Base-by-base conservation (phyloP, 2,113 vertebrate species). In the Callocephalon fimbriatum region DNA sequence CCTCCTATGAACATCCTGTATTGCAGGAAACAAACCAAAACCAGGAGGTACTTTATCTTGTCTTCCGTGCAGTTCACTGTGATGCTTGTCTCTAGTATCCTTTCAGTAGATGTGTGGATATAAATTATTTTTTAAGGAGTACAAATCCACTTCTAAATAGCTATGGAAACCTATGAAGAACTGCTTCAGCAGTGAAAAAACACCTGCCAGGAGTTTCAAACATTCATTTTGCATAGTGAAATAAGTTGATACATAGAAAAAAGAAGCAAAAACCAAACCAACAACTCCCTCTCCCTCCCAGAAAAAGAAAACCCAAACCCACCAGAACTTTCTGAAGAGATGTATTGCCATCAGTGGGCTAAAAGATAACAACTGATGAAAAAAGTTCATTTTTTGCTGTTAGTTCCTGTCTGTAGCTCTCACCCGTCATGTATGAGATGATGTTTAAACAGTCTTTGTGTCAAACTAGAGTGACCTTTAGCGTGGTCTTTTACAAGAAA, bases 231-330 rank as follows among this genome's bases (percentile, higher is more conserved):
- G 4, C 7, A 20, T 47, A 27, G 38, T 47, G 12, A 44, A 84
- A 58, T 63, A 78, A 32, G 6, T 38, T 37, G 27, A 45, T 16
- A 59, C 59, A 51, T 26, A 45, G 40, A 42, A 27, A 32, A n/a
- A 16, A 53, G 21, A 35, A n/a, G 3, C 7, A 62, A 48, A 58
- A 31, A 3, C 8, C 3, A 22, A 17, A 0, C 0, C 9, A 32
- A 5, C 11, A 40, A 19, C 1, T 12, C 2, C 2, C 15, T 19
- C 9, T 51, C 16, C 12, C 23, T 5, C 21, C 3, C 6, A 31
- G 10, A 31, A 48, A 29, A 71, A 32, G 3, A 59, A 56, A 53
- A 8, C 7, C 2, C 12, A 82, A 51, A 19, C 32, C 14, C 4
- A 61, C 13, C 2, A 42, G n/a, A 80, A 65, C 10, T 86, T 80